Base-by-base conservation (phyloP, 1,140 invertebrate genomes). In the Globodera rostochiensis region DNA sequence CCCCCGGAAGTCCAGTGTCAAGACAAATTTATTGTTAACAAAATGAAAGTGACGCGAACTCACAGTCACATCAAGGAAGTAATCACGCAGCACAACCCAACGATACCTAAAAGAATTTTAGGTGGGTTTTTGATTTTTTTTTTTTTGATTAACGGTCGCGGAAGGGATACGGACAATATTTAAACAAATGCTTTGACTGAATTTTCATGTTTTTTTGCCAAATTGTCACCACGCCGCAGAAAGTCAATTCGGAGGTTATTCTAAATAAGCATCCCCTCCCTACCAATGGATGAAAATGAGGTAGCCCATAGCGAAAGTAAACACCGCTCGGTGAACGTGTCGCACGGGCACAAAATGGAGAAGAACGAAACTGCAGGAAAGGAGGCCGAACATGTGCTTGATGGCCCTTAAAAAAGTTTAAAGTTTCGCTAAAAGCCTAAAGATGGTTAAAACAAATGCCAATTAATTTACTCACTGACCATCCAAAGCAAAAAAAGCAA, bases 401-500 rank as follows among this genome's bases (percentile, higher is more conserved):
- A 85, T 74, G 53, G 75, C 76, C 73, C 77, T 84, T 13, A 84
- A 84, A 46, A 53, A 53, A 11, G n/a, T 36, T 36, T 36, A 36
- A 36, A 36, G 36, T 1, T 36, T 36, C 36, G 1, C 36, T 36
- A 36, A 36, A 36, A 36, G 3, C 2, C 36, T 36, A 36, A 36
- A 36, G 2, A 36, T 36, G 36, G 3, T 36, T 36, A 1, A 36
- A 36, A 36, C 36, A 36, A 36, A 36, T 36, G 1, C 2, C 36
- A 36, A 36, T 36, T 36, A 36, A 36, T 3, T 36, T 3, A 36
- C 36, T 36, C 36, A 3, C 36, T 36, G 36, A 36, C 36, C 92
- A 93, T 91, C 95, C 95, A 91, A 95, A 95, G 91, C 94, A 95
- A 91, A 95, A 95, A 91, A 94, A 95, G 82, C 94, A 94, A 87